phyloP scores from a whole-genome alignment of 1,140 invertebrate species.

The Cheumatopsyche charites region DNA sequence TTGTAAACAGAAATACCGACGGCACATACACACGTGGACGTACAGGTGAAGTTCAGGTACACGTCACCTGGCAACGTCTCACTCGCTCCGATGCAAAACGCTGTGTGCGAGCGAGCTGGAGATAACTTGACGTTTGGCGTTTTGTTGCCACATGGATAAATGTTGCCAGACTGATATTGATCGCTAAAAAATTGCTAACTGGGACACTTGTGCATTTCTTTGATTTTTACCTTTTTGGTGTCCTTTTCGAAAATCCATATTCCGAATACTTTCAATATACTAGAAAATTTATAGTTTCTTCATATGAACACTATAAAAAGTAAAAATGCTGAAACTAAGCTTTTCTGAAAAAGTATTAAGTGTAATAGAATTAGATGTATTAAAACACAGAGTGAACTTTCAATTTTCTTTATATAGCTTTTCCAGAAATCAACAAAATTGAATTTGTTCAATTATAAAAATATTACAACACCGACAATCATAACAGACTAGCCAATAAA shows the following conservation, averaged over 20 bases:
- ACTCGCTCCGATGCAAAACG: neutral
- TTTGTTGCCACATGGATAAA: neutral
- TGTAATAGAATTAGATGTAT: too few species aligned
- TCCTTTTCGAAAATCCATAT: too few species aligned
- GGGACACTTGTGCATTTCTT: too few species aligned
- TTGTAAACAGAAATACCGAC: constrained; percentile 17
- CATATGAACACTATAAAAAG: too few species aligned
- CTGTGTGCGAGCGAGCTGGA: neutral
- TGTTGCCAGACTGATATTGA: neutral
- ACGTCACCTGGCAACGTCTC: constrained; percentile 13
- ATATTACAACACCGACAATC: neutral
- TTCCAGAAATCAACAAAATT: constrained; percentile 1
- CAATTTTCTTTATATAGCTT: neutral
- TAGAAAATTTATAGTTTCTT: too few species aligned
- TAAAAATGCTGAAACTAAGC: too few species aligned
- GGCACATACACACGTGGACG: constrained; percentile 12
- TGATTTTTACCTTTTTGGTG: too few species aligned
- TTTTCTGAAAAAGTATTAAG: too few species aligned
- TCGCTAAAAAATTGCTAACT: too few species aligned
- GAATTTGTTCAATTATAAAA: constrained; percentile 12
- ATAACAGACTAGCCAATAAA: neutral
- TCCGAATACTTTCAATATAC: too few species aligned
- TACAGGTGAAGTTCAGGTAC: constrained; percentile 20
- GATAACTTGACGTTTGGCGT: neutral
- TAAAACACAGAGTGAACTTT: neutral